Conservation (phyloP, 1,140 invertebrate genomes). For the Diplogasteroides magnus region DNA sequence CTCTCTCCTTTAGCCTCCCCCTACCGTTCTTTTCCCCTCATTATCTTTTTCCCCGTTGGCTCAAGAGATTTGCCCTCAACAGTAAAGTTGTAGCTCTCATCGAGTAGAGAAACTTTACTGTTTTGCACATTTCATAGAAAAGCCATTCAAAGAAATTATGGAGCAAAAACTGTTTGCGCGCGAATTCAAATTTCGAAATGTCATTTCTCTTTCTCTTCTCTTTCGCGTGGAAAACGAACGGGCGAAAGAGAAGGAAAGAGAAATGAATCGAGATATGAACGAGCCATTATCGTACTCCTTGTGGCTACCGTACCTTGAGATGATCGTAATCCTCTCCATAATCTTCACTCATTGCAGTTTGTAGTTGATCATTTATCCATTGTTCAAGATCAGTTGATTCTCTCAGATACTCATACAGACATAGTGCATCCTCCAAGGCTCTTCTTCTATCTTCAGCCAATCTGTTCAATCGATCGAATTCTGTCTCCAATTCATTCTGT, state of each 20-base stretch:
- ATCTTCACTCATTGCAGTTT: conserved; percentile 82
- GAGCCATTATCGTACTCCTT: background rate
- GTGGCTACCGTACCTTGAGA: conserved; percentile 65
- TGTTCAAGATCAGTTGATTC: conserved; percentile 83
- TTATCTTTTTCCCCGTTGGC: too few species aligned
- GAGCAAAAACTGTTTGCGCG: too few species aligned
- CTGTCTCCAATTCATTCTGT: conserved; percentile 22
- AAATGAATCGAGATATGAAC: conserved; percentile 9
- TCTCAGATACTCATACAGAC: conserved; percentile 82
- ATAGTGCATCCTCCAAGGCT: conserved; percentile 60
- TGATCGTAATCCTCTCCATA: conserved; percentile 96
- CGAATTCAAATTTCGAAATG: too few species aligned
- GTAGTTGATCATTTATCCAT: conserved; percentile 89
- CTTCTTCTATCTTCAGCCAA: conserved; percentile 77
- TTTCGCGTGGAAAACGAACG: too few species aligned
- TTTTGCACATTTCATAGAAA: too few species aligned
- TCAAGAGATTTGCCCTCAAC: too few species aligned
- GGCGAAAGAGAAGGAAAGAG: too few species aligned
- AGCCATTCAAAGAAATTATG: too few species aligned
- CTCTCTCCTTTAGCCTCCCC: too few species aligned
- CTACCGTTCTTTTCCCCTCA: too few species aligned
- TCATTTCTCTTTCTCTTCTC: conserved; percentile 11
- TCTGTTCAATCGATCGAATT: conserved; percentile 17
- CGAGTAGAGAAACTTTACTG: too few species aligned
- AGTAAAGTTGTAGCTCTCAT: too few species aligned